Base-by-base conservation (phyloP, 2,113 vertebrate species). In the Hyperopisus bebe region DNA sequence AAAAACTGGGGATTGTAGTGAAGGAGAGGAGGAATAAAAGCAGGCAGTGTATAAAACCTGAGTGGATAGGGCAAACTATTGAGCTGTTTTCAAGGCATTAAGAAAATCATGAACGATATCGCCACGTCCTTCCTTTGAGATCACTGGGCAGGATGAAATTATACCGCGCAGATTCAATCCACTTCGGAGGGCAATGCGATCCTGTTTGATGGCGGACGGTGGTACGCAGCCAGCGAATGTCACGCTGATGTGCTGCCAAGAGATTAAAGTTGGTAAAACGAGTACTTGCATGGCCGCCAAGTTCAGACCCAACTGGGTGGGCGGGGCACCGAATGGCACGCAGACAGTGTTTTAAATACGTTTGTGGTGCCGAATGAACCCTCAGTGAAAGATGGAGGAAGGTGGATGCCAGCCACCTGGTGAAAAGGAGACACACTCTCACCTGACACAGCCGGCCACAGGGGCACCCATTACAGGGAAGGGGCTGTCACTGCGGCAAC, bases 171-270 rank as follows among this genome's bases (percentile, higher is more conserved):
- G 44, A 46, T 84, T 24, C 44, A 21, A 46, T 47, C 42, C 44
- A 87, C 31, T 31, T 53, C 35, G 17, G 58, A 48, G 21, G 66
- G 19, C 46, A 46, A 35, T 17, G 86, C 9, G n/a, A 55, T n/a
- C 48, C 82, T 11, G 31, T 86, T 31, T 86, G 85, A 24, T 84
- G 24, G 35, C 4, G 53, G 80, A 31, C 11, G 27, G 31, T 88
- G 47, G 87, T 50, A 83, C 89, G 87, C 74, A 90, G 53, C 88
- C 46, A 90, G 90, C 90, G 86, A 89, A 88, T 92, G 66, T 89
- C 88, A 90, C 31, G 17, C 86, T 82, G 86, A 46, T 48, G 46
- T 53, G 62, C 66, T 48, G 50, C 31, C 90, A 90, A 88, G 39
- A 19, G 88, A 89, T 70, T 80, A 89, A 87, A 77, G 42, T 51